Conservation (phyloP, 2,888 invertebrate species). For the Stegana nigrithorax region DNA sequence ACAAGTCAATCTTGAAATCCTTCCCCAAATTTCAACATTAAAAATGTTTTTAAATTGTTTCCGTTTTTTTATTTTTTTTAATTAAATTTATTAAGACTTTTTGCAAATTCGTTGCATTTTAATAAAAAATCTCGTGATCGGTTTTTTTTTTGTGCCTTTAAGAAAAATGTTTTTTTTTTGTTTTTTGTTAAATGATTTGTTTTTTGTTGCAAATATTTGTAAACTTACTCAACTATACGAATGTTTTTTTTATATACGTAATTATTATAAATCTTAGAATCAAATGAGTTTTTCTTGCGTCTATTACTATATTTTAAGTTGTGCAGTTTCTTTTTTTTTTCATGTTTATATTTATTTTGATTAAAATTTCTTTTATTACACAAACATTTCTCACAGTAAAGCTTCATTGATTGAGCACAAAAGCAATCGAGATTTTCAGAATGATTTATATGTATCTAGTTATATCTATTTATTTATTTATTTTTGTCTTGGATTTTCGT, state of each 20-base stretch:
- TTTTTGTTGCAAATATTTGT: too few relatives aligned
- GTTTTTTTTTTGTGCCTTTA: too few relatives aligned
- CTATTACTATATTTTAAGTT: too few relatives aligned
- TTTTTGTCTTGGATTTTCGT: conserved; percentile 20
- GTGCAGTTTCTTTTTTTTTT: too few relatives aligned
- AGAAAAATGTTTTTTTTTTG: conserved; percentile 25
- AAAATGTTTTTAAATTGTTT: conserved; percentile 58
- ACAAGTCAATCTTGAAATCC: conserved; percentile 66
- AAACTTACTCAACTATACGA: too few relatives aligned
- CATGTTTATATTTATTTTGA: conserved; percentile 20
- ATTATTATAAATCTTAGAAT: too few relatives aligned
- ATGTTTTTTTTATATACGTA: too few relatives aligned
- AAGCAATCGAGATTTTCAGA: conserved; percentile 58
- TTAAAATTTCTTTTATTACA: conserved; percentile 2
- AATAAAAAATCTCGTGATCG: conserved; percentile 43
- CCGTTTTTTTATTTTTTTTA: conserved; percentile 30
- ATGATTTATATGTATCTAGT: conserved; percentile 20
- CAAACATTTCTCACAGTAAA: conserved; percentile 65
- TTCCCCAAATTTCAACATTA: conserved; percentile 69
- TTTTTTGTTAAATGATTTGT: too few relatives aligned
- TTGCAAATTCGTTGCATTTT: conserved; percentile 59
- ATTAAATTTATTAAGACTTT: too few relatives aligned
- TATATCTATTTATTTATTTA: conserved; percentile 14
- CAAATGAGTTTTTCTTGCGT: too few relatives aligned
- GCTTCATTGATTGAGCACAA: conserved; percentile 69